Percentiles rank a stretch among this genome's conserved stretches.
Evolutionary conservation across 2,797 vertebrate genomes (phyloP).

Genomic region (Macroramphosus scolopax): DNA sequence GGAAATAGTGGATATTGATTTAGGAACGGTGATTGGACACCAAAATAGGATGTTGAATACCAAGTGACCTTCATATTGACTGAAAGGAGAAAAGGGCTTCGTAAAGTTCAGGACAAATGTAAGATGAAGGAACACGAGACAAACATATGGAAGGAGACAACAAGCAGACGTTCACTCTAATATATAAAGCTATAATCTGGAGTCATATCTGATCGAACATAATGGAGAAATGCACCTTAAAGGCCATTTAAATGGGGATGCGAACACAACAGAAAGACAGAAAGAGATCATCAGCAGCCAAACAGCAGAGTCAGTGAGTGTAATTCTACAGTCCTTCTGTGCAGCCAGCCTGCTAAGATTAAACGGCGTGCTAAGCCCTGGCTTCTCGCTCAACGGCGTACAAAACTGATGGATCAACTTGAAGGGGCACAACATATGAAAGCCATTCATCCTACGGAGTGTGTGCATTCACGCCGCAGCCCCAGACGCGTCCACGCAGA

Average conservation of each 20-base stretch:
- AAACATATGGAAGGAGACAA: neutral
- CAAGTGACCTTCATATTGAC: slow-evolving; percentile 49
- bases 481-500: slow-evolving; percentile 9
- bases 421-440: slow-evolving; percentile 67
- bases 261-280: too few relatives aligned
- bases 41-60: slow-evolving; percentile 45
- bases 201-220: too few relatives aligned
- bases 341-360: slow-evolving; percentile 45
- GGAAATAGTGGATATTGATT: slow-evolving; percentile 40
- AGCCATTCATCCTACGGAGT: slow-evolving; percentile 70
- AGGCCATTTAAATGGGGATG: too few relatives aligned
- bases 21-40: slow-evolving; percentile 43
- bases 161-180: neutral
- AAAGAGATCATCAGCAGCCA: too few relatives aligned
- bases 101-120: slow-evolving; percentile 8
- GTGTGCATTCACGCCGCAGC: slow-evolving; percentile 35
- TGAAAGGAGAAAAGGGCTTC: slow-evolving; percentile 22
- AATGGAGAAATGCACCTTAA: too few relatives aligned
- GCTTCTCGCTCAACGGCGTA: slow-evolving; percentile 49
- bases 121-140: neutral
- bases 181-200: too few relatives aligned
- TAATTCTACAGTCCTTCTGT: slow-evolving; percentile 17
- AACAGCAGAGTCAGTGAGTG: slow-evolving; percentile 21
- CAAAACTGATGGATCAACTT: slow-evolving; percentile 68
- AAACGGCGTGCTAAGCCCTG: slow-evolving; percentile 44